These are phyloP conservation scores for Rhodeus uyekii DNA, from an alignment of 2,797 vertebrate genomes.

Conservation along the genomic window DNA sequence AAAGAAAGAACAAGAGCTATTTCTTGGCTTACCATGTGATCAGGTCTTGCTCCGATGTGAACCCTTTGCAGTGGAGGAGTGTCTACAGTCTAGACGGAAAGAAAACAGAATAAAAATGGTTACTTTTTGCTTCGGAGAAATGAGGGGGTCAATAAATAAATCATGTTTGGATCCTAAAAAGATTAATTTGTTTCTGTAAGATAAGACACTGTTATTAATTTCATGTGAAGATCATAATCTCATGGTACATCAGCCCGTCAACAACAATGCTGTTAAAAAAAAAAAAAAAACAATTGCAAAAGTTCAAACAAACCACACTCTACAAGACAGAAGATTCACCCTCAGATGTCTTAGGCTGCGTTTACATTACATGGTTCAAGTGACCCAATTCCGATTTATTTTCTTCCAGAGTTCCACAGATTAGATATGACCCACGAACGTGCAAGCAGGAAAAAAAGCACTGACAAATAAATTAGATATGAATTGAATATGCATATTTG, in stretches of 20 bases:
- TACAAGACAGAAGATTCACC: neutral
- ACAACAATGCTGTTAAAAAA: neutral
- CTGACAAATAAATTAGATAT: neutral
- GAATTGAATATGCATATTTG: no score
- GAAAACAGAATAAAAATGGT: neutral
- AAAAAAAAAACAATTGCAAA: no score
- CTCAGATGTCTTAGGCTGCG: no score
- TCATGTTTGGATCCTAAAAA: neutral
- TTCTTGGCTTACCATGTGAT: slow-evolving; percentile 63
- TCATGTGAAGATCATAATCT: neutral
- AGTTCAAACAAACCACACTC: neutral
- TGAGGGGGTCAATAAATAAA: neutral
- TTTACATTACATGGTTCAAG: no score
- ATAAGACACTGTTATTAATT: neutral
- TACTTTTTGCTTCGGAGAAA: neutral
- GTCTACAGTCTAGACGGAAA: slow-evolving; percentile 32
- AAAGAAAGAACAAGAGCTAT: slow-evolving; percentile 39
- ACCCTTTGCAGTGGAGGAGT: slow-evolving; percentile 30
- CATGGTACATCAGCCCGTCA: neutral
- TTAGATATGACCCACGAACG: neutral
- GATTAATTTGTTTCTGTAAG: neutral
- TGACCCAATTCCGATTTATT: no score
- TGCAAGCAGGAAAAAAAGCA: neutral
- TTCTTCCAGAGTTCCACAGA: neutral
- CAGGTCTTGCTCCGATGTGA: slow-evolving; percentile 52